phyloP scores from a whole-genome alignment of 2,797 vertebrate genomes.

The Onychomys arenicola region DNA sequence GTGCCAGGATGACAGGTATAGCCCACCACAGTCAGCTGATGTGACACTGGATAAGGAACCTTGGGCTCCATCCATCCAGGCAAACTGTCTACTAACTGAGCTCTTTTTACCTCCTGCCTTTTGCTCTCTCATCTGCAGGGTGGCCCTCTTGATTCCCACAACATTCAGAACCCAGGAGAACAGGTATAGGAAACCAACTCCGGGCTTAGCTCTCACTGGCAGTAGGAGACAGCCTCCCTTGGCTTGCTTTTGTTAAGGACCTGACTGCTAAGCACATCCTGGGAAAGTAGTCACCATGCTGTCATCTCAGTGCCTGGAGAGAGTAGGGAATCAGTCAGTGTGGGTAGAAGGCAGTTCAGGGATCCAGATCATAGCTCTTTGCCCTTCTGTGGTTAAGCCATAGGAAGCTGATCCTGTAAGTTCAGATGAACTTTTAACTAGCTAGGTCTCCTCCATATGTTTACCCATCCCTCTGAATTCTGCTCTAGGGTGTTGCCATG shows the following conservation, averaged over 20 bases:
- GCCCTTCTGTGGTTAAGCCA: not conserved
- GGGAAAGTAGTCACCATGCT: not conserved
- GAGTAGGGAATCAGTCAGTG: not conserved
- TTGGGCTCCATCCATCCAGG: not conserved
- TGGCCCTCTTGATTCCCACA: not conserved
- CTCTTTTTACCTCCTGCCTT: not conserved
- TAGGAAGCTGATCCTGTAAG: not conserved
- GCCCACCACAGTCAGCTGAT: not conserved
- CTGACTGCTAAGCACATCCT: not conserved
- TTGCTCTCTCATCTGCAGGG: not conserved
- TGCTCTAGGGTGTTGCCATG: not conserved
- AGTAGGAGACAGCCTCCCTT: not conserved
- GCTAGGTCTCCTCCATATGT: not conserved
- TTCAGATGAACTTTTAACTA: not conserved
- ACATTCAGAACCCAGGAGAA: not conserved
- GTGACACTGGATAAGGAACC: too few relatives aligned
- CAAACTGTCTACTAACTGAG: not conserved
- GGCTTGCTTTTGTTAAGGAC: not conserved
- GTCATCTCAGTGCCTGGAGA: not conserved
- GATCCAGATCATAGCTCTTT: not conserved
- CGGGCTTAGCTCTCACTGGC: not conserved
- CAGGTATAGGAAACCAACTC: not conserved
- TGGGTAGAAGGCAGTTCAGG: not conserved
- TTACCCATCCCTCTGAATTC: not conserved
- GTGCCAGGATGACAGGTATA: too few relatives aligned